These are phyloP conservation scores for Odontocolon sp. DNA, from an alignment of 2,888 invertebrate species.

Conservation along the genomic window DNA sequence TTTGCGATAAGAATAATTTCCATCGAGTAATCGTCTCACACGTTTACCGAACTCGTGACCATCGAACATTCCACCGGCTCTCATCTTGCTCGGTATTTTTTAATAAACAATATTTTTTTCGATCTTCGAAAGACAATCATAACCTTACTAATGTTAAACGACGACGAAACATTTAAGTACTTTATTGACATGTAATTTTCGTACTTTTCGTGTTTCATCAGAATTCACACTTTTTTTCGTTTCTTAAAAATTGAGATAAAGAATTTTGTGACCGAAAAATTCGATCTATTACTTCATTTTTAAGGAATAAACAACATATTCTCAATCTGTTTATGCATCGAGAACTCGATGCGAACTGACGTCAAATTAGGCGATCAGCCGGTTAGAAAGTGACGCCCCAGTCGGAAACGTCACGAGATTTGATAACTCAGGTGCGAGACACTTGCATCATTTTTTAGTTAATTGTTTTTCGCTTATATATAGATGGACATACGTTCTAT, in stretches of 20 bases:
- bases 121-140: constrained; percentile 43
- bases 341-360: neutral
- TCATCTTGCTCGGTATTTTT: constrained; percentile 61
- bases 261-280: neutral
- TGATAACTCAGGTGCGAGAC: too few relatives aligned
- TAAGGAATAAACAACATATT: constrained; percentile 19
- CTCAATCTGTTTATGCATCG: neutral
- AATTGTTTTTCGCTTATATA: too few relatives aligned
- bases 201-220: too few relatives aligned
- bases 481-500: too few relatives aligned
- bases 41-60: constrained; percentile 74
- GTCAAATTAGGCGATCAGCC: neutral
- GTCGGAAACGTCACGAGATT: too few relatives aligned
- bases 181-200: constrained; percentile 19
- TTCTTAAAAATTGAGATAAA: too few relatives aligned
- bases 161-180: neutral
- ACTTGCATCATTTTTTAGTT: too few relatives aligned
- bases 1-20: constrained; percentile 76
- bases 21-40: constrained; percentile 72
- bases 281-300: constrained; percentile 6
- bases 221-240: too few relatives aligned
- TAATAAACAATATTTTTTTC: neutral
- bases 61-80: constrained; percentile 73
- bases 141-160: constrained; percentile 35
- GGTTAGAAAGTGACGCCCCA: too few relatives aligned